phyloP scores from a whole-genome alignment of 1,140 invertebrate genomes.

The Venturia canescens region DNA sequence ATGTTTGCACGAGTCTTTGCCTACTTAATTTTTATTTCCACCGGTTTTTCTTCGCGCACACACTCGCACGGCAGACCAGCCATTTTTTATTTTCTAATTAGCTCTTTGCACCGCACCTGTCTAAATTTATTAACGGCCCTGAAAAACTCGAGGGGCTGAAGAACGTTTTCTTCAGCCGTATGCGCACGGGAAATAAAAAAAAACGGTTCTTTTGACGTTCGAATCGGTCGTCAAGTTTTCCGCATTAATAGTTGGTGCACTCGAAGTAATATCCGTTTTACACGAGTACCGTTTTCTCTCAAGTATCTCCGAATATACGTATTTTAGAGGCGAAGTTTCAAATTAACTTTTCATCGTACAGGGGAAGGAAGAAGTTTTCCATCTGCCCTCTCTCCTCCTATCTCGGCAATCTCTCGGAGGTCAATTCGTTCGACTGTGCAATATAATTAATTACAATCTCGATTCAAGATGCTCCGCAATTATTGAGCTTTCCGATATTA shows the following conservation, averaged over 20 bases:
- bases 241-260: neutral
- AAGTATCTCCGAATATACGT: neutral
- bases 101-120: neutral
- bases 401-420: conserved; percentile 1
- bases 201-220: neutral
- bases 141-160: neutral
- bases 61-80: neutral
- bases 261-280: neutral
- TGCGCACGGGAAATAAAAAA: too few relatives aligned
- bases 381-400: neutral
- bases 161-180: too few relatives aligned
- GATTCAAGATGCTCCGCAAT: conserved; percentile 4
- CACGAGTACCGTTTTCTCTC: neutral
- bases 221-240: neutral
- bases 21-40: conserved; percentile 14
- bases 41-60: neutral
- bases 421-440: conserved; percentile 19
- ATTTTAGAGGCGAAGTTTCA: neutral
- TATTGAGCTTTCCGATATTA: conserved; percentile 5
- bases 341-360: conserved; percentile 22
- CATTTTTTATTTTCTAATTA: neutral
- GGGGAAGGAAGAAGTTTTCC: neutral
- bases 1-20: neutral
- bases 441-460: conserved; percentile 16
- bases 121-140: neutral